Conservation (phyloP, 2,113 vertebrate species). For the Probosciger aterrimus region DNA sequence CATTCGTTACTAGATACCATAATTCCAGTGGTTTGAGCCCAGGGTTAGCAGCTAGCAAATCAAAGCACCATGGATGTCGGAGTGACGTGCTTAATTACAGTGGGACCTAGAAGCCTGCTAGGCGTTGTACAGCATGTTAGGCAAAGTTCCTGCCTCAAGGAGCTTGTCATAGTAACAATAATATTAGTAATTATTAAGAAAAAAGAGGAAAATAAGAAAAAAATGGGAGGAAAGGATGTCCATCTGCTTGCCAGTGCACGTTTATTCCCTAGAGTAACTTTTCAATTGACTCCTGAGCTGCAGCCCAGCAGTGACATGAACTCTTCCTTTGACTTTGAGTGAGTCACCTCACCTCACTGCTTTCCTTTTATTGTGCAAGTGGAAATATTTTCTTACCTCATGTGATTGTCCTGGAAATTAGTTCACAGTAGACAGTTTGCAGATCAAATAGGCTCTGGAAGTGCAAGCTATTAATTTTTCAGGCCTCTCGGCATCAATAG, state of each 20-base stretch:
- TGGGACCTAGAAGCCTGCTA: not conserved
- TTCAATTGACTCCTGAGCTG: slow-evolving; percentile 7
- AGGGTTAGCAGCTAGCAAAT: not conserved
- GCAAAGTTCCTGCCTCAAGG: not conserved
- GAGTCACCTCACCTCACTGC: not conserved
- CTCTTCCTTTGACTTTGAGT: not conserved
- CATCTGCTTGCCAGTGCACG: not conserved
- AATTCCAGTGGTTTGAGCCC: not conserved
- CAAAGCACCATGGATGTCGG: not conserved
- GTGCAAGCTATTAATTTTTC: slow-evolving; percentile 16
- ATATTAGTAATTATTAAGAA: not conserved
- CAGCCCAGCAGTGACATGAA: not conserved
- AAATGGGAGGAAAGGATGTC: not conserved
- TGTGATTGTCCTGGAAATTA: not conserved
- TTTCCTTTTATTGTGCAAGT: not conserved
- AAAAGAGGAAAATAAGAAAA: not conserved
- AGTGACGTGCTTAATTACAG: not conserved
- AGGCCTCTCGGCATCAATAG: not conserved
- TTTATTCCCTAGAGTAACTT: not conserved
- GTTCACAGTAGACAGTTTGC: not conserved
- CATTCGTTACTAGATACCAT: not conserved
- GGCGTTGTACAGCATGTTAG: not conserved
- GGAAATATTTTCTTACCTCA: not conserved
- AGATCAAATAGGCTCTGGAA: not conserved
- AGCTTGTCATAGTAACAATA: not conserved